Conservation (phyloP, 2,113 vertebrate genomes). For the Gambusia affinis region DNA sequence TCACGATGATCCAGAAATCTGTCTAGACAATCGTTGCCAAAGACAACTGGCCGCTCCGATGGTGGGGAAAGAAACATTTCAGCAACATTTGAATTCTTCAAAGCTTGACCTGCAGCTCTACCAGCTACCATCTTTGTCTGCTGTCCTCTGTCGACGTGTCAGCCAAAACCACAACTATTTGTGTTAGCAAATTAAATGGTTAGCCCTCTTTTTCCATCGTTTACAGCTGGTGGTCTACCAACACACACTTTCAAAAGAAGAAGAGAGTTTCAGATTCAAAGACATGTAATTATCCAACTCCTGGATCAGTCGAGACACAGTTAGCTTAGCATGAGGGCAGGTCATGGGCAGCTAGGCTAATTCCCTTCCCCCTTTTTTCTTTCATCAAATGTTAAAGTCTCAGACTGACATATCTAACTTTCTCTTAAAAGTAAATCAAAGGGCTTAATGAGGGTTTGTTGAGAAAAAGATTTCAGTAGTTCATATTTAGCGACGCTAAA, state of each 20-base stretch:
- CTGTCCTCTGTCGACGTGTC: conserved; percentile 41
- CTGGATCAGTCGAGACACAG: not conserved
- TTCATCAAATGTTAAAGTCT: not conserved
- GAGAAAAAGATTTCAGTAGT: not conserved
- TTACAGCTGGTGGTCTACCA: conserved; percentile 48
- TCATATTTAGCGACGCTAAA: not conserved
- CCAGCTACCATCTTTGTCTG: conserved; percentile 19
- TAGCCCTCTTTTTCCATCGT: conserved; percentile 52
- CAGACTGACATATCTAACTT: not conserved
- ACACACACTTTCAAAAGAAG: conserved; percentile 8
- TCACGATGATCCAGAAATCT: conserved; percentile 49
- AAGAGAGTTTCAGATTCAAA: not conserved
- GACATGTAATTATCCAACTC: no score
- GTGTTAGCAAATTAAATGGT: conserved; percentile 50
- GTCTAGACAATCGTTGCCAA: conserved; percentile 61
- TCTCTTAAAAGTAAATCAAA: not conserved
- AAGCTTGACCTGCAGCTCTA: conserved; percentile 33
- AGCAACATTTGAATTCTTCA: conserved; percentile 53
- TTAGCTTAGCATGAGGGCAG: conserved; percentile 6
- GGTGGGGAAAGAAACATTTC: conserved; percentile 55
- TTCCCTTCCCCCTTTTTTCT: no score
- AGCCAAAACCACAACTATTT: conserved; percentile 58
- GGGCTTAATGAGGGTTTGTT: no score
- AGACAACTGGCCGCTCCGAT: conserved; percentile 29
- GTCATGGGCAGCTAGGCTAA: not conserved